Base-by-base conservation (phyloP, 2,113 vertebrate genomes). In the Irena cyanogastra region DNA sequence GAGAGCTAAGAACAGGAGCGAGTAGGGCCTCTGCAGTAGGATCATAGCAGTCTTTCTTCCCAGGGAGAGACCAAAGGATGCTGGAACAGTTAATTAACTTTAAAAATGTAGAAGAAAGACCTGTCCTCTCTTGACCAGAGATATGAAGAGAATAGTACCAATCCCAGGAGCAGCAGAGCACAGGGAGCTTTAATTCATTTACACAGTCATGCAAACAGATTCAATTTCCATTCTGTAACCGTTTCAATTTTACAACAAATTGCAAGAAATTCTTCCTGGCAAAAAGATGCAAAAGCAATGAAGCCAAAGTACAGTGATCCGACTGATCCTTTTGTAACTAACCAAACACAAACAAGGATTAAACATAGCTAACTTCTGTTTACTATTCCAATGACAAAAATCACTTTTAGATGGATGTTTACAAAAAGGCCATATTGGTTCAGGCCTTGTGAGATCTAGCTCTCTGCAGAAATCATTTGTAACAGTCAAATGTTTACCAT, bases 401-500 rank as follows among this genome's bases (percentile, higher is more conserved):
- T 66, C 77, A 45, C 53, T 93, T 94, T 85, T 56, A 85, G 91
- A 96, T 83, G 69, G 76, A 42, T 83, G 89, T 96, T 97, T 96
- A 94, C 87, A 95, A 72, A 92, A 95, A 91, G 75, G 87, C 75
- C 91, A 95, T 89, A 96, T 92, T 97, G 95, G 94, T 91, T 83
- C 65, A 92, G 79, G 71, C 72, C 91, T 93, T 96, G 39, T 0
- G 92, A 97, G 94, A 94, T 87, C 65, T 27, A 86, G 70, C 37
- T 94, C 96, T 97, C 95, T 6, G 31, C 91, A 95, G 96, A 97
- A 95, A 94, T 95, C 7, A 96, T 97, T 96, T 97, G 93, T 97
- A 97, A 97, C 91, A 94, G 97, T 97, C 97, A 97, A 96, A 95
- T 91, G 95, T 97, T 98, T 96, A 97, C 96, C 91, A 97, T 96